These are phyloP conservation scores for Microctonus brassicae DNA, from an alignment of 2,888 invertebrate species.

Conservation along the genomic window DNA sequence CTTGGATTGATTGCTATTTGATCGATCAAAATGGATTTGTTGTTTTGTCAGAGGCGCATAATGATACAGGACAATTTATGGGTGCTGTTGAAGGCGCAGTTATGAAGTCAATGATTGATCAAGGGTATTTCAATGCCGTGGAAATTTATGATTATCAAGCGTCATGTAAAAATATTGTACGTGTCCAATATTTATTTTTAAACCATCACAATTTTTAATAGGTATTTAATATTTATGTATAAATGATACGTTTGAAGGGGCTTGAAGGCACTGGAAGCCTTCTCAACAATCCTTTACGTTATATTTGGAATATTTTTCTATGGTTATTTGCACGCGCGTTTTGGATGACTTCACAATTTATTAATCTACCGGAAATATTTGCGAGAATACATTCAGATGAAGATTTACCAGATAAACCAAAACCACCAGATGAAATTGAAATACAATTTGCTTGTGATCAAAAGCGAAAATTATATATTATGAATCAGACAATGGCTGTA, in stretches of 20 bases:
- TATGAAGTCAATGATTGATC: slow-evolving; percentile 80
- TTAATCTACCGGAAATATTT: slow-evolving; percentile 55
- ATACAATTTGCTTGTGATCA: slow-evolving; percentile 79
- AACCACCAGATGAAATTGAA: slow-evolving; percentile 52
- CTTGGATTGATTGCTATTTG: slow-evolving; percentile 81
- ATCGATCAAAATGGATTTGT: slow-evolving; percentile 93
- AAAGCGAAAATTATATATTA: slow-evolving; percentile 77
- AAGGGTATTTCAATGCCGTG: slow-evolving; percentile 80
- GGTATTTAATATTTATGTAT: neutral
- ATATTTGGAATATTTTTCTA: slow-evolving; percentile 62
- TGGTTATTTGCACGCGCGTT: slow-evolving; percentile 65
- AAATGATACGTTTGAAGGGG: slow-evolving; percentile 47
- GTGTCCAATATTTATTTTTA: slow-evolving; percentile 47
- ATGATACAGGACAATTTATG: slow-evolving; percentile 86
- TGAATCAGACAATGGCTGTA: slow-evolving; percentile 73
- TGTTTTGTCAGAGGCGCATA: slow-evolving; percentile 78
- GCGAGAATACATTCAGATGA: slow-evolving; percentile 63
- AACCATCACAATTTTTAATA: neutral
- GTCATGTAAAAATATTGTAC: slow-evolving; percentile 74
- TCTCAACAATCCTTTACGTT: slow-evolving; percentile 61
- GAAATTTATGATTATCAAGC: slow-evolving; percentile 90
- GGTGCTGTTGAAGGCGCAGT: slow-evolving; percentile 85
- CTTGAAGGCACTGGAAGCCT: slow-evolving; percentile 51
- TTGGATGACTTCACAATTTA: slow-evolving; percentile 63
- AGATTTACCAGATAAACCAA: slow-evolving; percentile 64